Base-by-base conservation (phyloP, 92 coral and sea anemone genomes). In the Epizoanthus scotinus region DNA sequence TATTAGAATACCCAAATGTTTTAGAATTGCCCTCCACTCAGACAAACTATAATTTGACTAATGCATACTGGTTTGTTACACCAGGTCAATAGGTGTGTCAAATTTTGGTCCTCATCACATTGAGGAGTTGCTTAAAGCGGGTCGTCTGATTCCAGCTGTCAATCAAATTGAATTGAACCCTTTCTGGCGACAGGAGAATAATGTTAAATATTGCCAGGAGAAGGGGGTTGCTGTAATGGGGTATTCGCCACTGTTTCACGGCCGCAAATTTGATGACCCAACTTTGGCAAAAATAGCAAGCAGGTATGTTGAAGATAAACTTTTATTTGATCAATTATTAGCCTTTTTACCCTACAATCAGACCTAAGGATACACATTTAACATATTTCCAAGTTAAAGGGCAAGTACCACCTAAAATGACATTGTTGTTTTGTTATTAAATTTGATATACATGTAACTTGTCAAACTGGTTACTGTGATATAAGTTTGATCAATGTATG, bases 31-130 rank as follows among this genome's bases (percentile, higher is more conserved):
- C 5, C 49, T 14, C 67, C 42, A 13, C 19, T 49, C 28, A 9
- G 22, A 3, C 26, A 22, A 44, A 15, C 52, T 2, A 60, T 14
- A n/a, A n/a, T n/a, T n/a, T 77, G 40, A 54, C 29, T 57, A 17
- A 6, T 52, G 12, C 27, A 7, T 13, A 26, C 6, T 21, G 58
- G 22, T 7, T 64, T 42, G 5, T 79, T 19, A 12, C 70, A n/a
- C n/a, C n/a, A 92, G 97, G 79, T 92, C 97, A 54, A 73, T 87
- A 34, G 97, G 97, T 56, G 97, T 92, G 81, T 87, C 94, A 73
- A 92, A 92, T 63, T 92, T 90, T 87, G 94, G 90, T 61, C 70
- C 85, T 10, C 86, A 87, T 66, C 97, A 90, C 53, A 84, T 92
- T 15, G 89, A 83, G 56, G 97, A 78, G 77, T 50, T 92, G 80